These are phyloP conservation scores for Rhyacophila evoluta DNA, from an alignment of 2,888 invertebrate genomes.

Conservation along the genomic window DNA sequence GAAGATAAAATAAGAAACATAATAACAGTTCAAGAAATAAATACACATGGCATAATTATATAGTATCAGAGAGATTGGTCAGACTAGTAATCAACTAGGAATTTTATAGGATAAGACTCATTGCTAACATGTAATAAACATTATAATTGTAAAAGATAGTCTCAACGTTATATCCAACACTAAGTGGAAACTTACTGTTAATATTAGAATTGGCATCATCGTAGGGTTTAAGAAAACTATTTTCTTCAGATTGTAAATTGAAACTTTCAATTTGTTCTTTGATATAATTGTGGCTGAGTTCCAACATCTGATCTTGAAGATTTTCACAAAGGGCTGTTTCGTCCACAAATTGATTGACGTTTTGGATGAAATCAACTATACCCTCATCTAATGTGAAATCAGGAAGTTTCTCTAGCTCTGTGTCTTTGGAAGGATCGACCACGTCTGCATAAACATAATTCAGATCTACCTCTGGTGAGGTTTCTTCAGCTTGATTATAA, in stretches of 20 bases:
- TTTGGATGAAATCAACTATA: not conserved
- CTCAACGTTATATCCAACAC: too few relatives aligned
- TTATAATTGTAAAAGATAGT: too few relatives aligned
- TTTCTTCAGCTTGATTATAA: not conserved
- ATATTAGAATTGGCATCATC: not conserved
- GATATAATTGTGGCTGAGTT: conserved; percentile 32
- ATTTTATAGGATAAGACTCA: too few relatives aligned
- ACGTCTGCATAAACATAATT: not conserved
- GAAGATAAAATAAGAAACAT: too few relatives aligned
- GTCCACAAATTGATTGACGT: conserved; percentile 37
- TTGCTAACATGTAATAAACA: too few relatives aligned
- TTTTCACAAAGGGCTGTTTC: conserved; percentile 35
- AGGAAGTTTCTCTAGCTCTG: not conserved
- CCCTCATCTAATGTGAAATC: not conserved
- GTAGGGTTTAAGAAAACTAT: not conserved
- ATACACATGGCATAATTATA: too few relatives aligned
- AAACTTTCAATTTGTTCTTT: conserved; percentile 19
- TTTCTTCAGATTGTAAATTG: not conserved
- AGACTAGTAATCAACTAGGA: too few relatives aligned
- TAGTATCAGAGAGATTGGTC: too few relatives aligned
- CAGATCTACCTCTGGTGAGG: not conserved
- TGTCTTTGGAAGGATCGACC: not conserved
- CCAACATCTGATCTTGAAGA: conserved; percentile 32
- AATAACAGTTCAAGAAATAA: too few relatives aligned
- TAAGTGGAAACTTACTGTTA: not conserved